Conservation (phyloP, 2,113 vertebrate species). For the Amphilophus citrinellus region DNA sequence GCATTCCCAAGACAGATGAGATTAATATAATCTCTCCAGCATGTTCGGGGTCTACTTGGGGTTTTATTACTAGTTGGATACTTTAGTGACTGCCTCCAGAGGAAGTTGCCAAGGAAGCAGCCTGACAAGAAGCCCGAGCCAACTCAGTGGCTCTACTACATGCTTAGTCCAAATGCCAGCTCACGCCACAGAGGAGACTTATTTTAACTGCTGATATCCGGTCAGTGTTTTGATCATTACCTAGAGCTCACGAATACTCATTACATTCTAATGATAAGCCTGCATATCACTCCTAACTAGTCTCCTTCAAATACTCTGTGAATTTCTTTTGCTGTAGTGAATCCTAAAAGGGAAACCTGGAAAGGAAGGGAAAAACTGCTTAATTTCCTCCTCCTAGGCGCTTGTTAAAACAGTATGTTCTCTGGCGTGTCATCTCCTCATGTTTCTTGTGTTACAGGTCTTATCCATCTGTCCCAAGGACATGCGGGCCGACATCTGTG, state of each 20-base stretch:
- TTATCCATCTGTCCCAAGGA: constrained; percentile 98
- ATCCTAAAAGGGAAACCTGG: no score
- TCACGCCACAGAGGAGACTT: no score
- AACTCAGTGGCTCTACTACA: no score
- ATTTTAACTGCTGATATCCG: no score
- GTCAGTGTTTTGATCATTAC: no score
- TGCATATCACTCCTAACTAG: no score
- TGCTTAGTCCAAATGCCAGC: no score
- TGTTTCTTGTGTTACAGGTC: constrained; percentile 81
- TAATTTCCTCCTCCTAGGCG: not conserved
- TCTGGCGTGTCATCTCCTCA: not conserved
- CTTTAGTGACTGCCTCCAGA: not conserved
- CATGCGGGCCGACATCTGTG: constrained; percentile 97
- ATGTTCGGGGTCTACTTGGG: not conserved
- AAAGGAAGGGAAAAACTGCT: not conserved
- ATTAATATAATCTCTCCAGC: not conserved
- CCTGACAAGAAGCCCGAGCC: not conserved
- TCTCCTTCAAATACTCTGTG: no score
- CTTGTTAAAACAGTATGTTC: not conserved
- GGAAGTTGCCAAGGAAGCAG: not conserved
- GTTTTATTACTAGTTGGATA: not conserved
- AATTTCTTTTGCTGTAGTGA: no score
- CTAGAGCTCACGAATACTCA: no score
- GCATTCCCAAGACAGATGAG: not conserved
- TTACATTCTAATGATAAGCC: no score